Evolutionary conservation across 2,888 invertebrate species (phyloP).

Genomic region (Lordiphosa fenestrarum): DNA sequence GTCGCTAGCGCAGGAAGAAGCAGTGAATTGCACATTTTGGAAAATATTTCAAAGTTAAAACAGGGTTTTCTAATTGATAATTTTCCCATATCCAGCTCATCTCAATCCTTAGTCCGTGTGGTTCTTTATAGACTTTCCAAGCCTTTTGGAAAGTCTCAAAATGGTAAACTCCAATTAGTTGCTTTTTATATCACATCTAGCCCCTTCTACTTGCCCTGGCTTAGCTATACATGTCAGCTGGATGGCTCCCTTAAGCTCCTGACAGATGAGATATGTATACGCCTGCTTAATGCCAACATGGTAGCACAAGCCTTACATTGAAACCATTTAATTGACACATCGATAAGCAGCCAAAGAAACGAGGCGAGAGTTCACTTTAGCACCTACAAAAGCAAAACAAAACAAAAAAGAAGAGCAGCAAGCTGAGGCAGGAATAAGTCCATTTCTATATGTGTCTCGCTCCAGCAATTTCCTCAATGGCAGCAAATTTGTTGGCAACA

Average conservation of each 20-base stretch:
- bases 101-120: too few species aligned
- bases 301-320: conserved; percentile 53
- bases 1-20: background rate
- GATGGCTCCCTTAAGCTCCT: conserved; percentile 17
- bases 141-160: too few species aligned
- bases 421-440: background rate
- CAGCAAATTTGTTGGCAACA: conserved; percentile 69
- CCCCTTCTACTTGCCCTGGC: too few species aligned
- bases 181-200: too few species aligned
- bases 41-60: too few species aligned
- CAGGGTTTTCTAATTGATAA: too few species aligned
- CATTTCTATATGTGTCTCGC: conserved; percentile 27
- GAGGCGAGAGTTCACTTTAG: conserved; percentile 28
- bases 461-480: conserved; percentile 57
- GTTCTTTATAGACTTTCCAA: too few species aligned
- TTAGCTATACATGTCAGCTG: conserved; percentile 1
- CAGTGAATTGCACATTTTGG: conserved; percentile 1
- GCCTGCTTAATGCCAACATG: conserved; percentile 42
- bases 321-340: conserved; percentile 69
- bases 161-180: too few species aligned
- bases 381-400: conserved; percentile 17
- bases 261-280: conserved; percentile 33
- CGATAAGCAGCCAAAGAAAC: conserved; percentile 36
- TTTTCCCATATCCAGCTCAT: too few species aligned
- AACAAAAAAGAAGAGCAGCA: conserved; percentile 10